phyloP scores from a whole-genome alignment of 2,113 vertebrate genomes.

The Campylomormyrus tamandua region DNA sequence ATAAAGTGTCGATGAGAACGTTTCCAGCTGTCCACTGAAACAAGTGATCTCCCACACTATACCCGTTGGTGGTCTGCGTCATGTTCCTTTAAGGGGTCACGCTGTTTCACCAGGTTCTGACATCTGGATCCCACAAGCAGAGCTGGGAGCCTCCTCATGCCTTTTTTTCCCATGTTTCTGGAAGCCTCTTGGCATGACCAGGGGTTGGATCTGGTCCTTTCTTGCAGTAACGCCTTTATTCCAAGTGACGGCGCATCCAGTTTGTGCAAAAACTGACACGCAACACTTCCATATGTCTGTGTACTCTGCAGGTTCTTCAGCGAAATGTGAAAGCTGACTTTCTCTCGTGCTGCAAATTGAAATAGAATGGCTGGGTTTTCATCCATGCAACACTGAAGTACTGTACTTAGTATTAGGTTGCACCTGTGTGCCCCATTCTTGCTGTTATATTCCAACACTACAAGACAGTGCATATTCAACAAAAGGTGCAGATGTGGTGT shows the following conservation, averaged over 20 bases:
- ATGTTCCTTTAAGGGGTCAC: not conserved
- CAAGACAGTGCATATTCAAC: not conserved
- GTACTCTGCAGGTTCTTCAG: not conserved
- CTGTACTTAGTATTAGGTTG: not conserved
- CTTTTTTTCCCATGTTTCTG: not conserved
- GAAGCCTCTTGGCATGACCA: not conserved
- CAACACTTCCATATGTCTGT: not conserved
- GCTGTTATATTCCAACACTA: constrained; percentile 4
- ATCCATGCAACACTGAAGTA: not conserved
- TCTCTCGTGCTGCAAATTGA: not conserved
- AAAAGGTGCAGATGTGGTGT: not conserved
- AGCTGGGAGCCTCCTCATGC: not conserved
- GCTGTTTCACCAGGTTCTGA: not conserved
- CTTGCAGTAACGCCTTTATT: not conserved
- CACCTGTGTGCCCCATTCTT: not conserved
- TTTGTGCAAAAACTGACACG: not conserved
- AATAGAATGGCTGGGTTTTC: not conserved
- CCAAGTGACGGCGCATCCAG: not conserved
- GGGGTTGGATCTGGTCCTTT: not conserved
- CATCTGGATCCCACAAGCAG: not conserved
- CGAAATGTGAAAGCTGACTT: not conserved
- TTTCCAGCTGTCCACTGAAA: not conserved
- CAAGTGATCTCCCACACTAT: not conserved
- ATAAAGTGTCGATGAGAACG: not conserved
- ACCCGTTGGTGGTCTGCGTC: not conserved